Evolutionary conservation across 2,888 invertebrate species (phyloP).

Genomic region (Chesias legatella): DNA sequence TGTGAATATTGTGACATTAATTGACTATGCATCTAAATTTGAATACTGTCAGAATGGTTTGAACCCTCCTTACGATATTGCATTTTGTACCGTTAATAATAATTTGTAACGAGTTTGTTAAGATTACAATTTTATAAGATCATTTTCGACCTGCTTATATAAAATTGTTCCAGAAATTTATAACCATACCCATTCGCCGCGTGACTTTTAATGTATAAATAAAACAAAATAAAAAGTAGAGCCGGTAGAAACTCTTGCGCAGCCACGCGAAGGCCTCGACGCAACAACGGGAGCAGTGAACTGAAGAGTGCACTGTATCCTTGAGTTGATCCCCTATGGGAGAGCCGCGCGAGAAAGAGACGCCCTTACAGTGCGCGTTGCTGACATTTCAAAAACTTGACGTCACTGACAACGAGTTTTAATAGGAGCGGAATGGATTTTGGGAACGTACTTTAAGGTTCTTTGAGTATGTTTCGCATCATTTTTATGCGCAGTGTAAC

Average conservation of each 20-base stretch:
- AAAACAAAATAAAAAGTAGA: conserved; percentile 26
- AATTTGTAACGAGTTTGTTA: too few relatives aligned
- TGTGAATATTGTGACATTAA: conserved; percentile 9
- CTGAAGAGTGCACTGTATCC: conserved; percentile 70
- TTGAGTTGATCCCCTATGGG: conserved; percentile 64
- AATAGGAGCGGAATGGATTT: not conserved
- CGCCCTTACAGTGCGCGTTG: conserved; percentile 41
- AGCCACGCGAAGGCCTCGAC: conserved; percentile 47
- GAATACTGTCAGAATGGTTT: too few relatives aligned
- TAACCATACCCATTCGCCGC: not conserved
- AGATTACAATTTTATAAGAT: too few relatives aligned
- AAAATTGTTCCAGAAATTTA: too few relatives aligned
- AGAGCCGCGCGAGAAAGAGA: conserved; percentile 55
- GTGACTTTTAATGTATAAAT: conserved; percentile 1
- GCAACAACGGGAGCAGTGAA: conserved; percentile 66
- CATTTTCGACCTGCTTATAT: too few relatives aligned
- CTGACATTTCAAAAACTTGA: conserved; percentile 62
- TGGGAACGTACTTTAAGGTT: not conserved
- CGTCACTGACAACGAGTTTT: conserved; percentile 48
- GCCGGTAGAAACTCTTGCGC: conserved; percentile 25
- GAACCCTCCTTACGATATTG: too few relatives aligned
- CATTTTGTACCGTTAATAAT: too few relatives aligned
- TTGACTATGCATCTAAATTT: not conserved
- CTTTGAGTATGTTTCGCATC: too few relatives aligned
- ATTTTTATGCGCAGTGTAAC: too few relatives aligned